Evolutionary conservation across 2,113 vertebrate species (phyloP).

Genomic region (Caranx ignobilis): DNA sequence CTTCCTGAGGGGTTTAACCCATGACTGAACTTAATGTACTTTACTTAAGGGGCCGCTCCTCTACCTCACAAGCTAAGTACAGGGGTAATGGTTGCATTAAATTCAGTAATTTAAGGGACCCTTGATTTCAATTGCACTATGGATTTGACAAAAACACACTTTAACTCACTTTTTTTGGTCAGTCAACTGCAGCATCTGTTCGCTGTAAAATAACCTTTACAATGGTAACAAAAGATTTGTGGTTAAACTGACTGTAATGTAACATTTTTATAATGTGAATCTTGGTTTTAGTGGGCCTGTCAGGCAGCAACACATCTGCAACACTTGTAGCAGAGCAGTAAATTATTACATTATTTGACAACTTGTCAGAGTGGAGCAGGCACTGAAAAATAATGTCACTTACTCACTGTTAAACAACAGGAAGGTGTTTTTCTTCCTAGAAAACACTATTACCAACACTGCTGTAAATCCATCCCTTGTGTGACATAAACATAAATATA

Average conservation of each 20-base stretch:
- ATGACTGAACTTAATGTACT: conserved; percentile 21
- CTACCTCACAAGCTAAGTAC: conserved; percentile 1
- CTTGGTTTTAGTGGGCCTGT: background rate
- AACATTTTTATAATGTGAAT: background rate
- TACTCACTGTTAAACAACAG: background rate
- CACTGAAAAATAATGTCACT: background rate
- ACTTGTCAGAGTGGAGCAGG: background rate
- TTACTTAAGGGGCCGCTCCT: background rate
- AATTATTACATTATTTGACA: background rate
- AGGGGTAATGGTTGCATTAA: conserved; percentile 2
- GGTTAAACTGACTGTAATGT: background rate
- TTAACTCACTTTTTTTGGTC: background rate
- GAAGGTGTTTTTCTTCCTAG: too few relatives aligned
- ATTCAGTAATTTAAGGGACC: conserved; percentile 13
- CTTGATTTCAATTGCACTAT: background rate
- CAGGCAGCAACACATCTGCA: background rate
- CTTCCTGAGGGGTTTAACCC: conserved; percentile 13
- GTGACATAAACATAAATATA: background rate
- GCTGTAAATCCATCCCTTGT: background rate
- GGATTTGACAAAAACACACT: background rate
- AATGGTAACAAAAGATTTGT: background rate
- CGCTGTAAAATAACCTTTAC: background rate
- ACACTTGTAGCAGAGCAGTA: background rate
- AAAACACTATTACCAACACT: background rate
- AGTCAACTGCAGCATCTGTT: background rate